phyloP scores from a whole-genome alignment of 2,797 vertebrate genomes.

The Parambassis ranga region DNA sequence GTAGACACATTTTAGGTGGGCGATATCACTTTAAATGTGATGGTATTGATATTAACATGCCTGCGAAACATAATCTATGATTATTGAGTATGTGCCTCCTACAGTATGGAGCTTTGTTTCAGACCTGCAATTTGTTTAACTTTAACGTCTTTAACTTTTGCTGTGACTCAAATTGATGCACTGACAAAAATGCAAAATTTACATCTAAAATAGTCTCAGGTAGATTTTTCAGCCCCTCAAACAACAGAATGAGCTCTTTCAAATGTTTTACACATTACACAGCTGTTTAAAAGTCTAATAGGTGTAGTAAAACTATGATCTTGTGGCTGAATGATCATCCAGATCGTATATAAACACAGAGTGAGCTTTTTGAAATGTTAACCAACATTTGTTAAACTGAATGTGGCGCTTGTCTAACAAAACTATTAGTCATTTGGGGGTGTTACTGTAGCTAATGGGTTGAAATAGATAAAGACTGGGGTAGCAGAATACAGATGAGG shows the following conservation, averaged over 20 bases:
- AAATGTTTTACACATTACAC: no score
- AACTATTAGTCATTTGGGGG: neutral
- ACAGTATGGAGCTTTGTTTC: conserved; percentile 6
- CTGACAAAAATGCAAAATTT: neutral
- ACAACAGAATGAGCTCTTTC: no score
- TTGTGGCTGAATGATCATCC: neutral
- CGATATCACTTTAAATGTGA: conserved; percentile 34
- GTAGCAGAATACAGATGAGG: neutral
- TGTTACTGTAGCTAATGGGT: neutral
- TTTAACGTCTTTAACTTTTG: no score
- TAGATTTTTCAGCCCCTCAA: no score
- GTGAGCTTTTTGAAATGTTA: neutral
- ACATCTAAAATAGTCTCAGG: no score
- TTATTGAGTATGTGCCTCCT: neutral
- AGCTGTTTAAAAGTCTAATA: no score
- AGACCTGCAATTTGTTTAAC: no score
- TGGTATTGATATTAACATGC: conserved; percentile 27
- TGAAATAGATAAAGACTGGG: no score
- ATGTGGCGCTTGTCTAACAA: neutral
- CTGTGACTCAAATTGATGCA: neutral
- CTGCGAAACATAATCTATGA: conserved; percentile 10
- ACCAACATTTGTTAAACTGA: neutral
- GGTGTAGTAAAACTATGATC: no score
- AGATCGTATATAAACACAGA: no score
- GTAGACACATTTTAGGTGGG: conserved; percentile 46